Conservation (phyloP, 2,113 vertebrate species). For the Trachemys scripta region DNA sequence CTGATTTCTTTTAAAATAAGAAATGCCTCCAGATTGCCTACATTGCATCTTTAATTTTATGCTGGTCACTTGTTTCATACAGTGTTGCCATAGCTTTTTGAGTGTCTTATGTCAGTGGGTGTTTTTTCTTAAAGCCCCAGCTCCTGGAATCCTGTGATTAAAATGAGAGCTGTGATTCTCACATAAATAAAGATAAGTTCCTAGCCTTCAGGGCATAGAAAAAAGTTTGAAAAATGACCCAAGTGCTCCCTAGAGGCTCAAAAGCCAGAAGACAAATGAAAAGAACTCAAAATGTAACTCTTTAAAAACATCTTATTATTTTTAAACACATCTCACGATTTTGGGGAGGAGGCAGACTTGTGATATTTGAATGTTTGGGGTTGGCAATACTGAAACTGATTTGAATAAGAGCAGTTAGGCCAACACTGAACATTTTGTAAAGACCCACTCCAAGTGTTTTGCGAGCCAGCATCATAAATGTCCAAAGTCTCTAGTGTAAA, state of each 20-base stretch:
- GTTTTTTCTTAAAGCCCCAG: background rate
- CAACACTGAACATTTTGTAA: background rate
- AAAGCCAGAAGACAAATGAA: background rate
- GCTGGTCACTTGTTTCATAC: background rate
- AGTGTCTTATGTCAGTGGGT: background rate
- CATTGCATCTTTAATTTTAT: background rate
- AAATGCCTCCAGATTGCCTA: background rate
- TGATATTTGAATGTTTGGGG: background rate
- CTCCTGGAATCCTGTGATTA: background rate
- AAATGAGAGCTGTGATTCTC: background rate
- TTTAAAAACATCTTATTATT: background rate
- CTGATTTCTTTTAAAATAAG: background rate
- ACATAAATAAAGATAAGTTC: background rate
- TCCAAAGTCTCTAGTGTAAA: background rate
- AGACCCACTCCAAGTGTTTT: background rate
- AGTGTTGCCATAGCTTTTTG: background rate
- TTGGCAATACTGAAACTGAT: background rate
- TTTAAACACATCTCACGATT: background rate
- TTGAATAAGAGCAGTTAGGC: background rate
- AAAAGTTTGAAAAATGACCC: background rate
- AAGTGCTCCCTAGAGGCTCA: background rate
- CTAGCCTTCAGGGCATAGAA: background rate
- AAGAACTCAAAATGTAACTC: background rate
- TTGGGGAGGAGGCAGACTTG: rapidly evolving
- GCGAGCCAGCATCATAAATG: background rate